A percentile compares a stretch with the other conserved stretches of the same genome.
These are phyloP conservation scores for Pararge aegeria DNA, from an alignment of 1,140 invertebrate genomes.

Conservation along the genomic window DNA sequence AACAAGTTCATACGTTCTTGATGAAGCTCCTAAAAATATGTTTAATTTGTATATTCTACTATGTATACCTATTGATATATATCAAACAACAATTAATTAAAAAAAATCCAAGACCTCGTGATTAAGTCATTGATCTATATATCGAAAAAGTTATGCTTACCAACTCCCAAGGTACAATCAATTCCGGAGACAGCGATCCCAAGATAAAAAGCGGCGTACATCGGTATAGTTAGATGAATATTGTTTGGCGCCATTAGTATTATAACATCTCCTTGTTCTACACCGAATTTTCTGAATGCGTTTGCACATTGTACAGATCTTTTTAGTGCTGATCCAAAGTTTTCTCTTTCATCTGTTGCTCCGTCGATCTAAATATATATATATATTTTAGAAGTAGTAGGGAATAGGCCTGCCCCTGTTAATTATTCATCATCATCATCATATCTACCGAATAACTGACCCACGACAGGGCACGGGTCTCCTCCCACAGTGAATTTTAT, in stretches of 20 bases:
- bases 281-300: conserved; percentile 55
- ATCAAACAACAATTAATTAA: too few relatives aligned
- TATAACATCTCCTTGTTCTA: conserved; percentile 65
- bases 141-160: conserved; percentile 29
- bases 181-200: conserved; percentile 32
- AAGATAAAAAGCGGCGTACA: conserved; percentile 41
- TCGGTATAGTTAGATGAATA: conserved; percentile 61
- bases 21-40: too few relatives aligned
- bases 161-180: conserved; percentile 24
- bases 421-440: too few relatives aligned
- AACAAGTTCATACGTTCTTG: too few relatives aligned
- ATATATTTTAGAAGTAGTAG: neutral
- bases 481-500: too few relatives aligned
- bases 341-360: conserved; percentile 62
- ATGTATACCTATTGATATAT: too few relatives aligned
- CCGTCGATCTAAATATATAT: conserved; percentile 66
- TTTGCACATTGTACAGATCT: conserved; percentile 45
- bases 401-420: too few relatives aligned
- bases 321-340: conserved; percentile 49
- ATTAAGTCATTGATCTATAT: too few relatives aligned
- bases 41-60: too few relatives aligned
- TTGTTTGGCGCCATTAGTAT: conserved; percentile 57
- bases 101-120: too few relatives aligned
- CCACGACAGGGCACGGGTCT: too few relatives aligned
- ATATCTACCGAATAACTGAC: too few relatives aligned